phyloP scores from a whole-genome alignment of 2,888 invertebrate species.

The Xylophagus ater region DNA sequence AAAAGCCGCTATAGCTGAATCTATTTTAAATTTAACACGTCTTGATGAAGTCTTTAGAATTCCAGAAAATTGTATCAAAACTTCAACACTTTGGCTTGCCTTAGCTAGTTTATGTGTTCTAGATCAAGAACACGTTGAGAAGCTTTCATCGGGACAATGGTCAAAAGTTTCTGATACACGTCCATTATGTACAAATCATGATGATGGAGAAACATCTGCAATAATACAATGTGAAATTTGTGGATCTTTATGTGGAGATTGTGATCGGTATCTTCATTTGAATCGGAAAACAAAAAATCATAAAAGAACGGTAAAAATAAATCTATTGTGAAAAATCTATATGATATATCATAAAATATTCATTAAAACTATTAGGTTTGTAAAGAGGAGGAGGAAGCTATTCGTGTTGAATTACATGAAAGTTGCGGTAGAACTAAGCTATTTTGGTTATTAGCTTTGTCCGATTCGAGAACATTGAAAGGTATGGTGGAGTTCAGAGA shows the following conservation, averaged over 20 bases:
- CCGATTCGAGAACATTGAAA: slow-evolving; percentile 87
- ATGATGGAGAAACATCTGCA: slow-evolving; percentile 86
- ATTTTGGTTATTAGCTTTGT: slow-evolving; percentile 87
- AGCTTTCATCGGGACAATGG: slow-evolving; percentile 69
- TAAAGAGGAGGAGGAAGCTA: slow-evolving; percentile 92
- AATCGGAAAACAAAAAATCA: slow-evolving; percentile 78
- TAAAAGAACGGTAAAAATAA: slow-evolving; percentile 45
- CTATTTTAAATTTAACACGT: slow-evolving; percentile 72
- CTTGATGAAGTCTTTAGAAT: slow-evolving; percentile 63
- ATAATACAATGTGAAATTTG: slow-evolving; percentile 87
- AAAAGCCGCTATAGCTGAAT: slow-evolving; percentile 77
- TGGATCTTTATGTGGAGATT: slow-evolving; percentile 89
- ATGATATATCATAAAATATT: background rate
- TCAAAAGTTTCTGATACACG: slow-evolving; percentile 50
- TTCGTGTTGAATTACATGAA: slow-evolving; percentile 94
- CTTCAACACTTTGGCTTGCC: slow-evolving; percentile 83
- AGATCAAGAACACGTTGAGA: slow-evolving; percentile 80
- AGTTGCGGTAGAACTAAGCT: slow-evolving; percentile 91
- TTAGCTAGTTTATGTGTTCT: slow-evolving; percentile 87
- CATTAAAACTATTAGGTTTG: slow-evolving; percentile 41
- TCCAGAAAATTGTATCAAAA: slow-evolving; percentile 67
- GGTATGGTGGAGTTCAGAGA: slow-evolving; percentile 83
- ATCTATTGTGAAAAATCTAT: slow-evolving; percentile 1
- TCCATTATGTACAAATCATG: slow-evolving; percentile 90
- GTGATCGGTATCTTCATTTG: slow-evolving; percentile 89